phyloP scores from a whole-genome alignment of 1,140 invertebrate species.

The Eurytemora carolleeae region DNA sequence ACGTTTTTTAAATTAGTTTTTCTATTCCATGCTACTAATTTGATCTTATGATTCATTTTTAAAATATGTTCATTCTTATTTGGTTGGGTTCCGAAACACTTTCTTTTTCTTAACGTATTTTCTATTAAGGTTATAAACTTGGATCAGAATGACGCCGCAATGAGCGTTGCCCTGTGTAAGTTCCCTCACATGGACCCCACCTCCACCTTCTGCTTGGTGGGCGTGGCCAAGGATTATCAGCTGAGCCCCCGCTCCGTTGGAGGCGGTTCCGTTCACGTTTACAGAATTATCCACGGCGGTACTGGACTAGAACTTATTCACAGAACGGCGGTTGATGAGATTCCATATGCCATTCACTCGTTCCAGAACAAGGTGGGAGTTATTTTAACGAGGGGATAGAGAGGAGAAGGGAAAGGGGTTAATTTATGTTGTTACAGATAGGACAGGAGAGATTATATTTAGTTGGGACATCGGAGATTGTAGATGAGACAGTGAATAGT shows the following conservation, averaged over 20 bases:
- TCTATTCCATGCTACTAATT: too few relatives aligned
- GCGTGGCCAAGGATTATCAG: conserved; percentile 71
- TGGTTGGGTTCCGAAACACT: too few relatives aligned
- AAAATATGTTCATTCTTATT: too few relatives aligned
- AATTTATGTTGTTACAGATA: too few relatives aligned
- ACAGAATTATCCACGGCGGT: conserved; percentile 26
- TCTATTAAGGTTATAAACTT: conserved; percentile 36
- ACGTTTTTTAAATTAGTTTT: too few relatives aligned
- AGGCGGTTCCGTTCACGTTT: conserved; percentile 68
- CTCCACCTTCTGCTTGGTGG: conserved; percentile 54
- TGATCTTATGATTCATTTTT: too few relatives aligned
- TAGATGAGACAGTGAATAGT: too few relatives aligned
- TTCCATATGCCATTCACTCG: conserved; percentile 63
- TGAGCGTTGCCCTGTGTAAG: conserved; percentile 50
- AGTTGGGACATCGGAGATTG: too few relatives aligned
- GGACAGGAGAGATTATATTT: too few relatives aligned
- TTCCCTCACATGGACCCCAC: conserved; percentile 45
- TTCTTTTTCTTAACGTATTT: too few relatives aligned
- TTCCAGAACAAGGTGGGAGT: conserved; percentile 58
- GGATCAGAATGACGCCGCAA: conserved; percentile 89
- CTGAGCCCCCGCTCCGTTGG: conserved; percentile 59
- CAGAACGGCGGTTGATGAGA: conserved; percentile 80
- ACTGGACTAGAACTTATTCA: conserved; percentile 72
- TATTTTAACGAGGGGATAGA: background rate
- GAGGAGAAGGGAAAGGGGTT: too few relatives aligned